phyloP scores from a whole-genome alignment of 2,888 invertebrate genomes.

The Acrobasis consociella region DNA sequence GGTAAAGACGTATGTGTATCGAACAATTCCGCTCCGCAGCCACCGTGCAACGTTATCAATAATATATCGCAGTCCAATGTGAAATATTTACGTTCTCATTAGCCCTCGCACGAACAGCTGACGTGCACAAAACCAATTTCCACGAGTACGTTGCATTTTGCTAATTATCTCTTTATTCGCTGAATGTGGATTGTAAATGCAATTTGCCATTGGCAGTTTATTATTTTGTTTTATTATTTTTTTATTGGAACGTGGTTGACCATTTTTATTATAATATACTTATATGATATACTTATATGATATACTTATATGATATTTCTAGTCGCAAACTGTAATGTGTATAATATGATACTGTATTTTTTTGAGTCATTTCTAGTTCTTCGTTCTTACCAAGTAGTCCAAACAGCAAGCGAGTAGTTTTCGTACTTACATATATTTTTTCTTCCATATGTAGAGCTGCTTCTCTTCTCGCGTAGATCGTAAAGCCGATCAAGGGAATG shows the following conservation, averaged over 20 bases:
- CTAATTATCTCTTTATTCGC: slow-evolving; percentile 59
- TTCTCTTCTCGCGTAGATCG: too few species aligned
- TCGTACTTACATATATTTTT: too few species aligned
- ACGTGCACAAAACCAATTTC: slow-evolving; percentile 56
- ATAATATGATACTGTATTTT: too few species aligned
- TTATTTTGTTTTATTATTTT: slow-evolving; percentile 6
- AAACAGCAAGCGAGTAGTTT: too few species aligned
- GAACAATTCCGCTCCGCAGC: slow-evolving; percentile 23
- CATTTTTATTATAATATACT: not conserved
- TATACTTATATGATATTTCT: not conserved
- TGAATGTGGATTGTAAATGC: slow-evolving; percentile 24
- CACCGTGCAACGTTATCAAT: slow-evolving; percentile 48
- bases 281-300: too few species aligned
- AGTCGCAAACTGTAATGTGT: too few species aligned
- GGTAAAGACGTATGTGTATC: not conserved
- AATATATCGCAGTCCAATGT: slow-evolving; percentile 54
- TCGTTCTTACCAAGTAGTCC: too few species aligned
- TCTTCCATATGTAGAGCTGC: too few species aligned
- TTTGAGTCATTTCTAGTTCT: too few species aligned
- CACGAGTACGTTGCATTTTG: slow-evolving; percentile 52
- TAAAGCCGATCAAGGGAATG: too few species aligned
- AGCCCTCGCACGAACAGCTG: slow-evolving; percentile 53
- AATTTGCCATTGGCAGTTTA: slow-evolving; percentile 26
- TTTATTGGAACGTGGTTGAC: not conserved
- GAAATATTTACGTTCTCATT: slow-evolving; percentile 71